These are phyloP conservation scores for Diloba caeruleocephala DNA, from an alignment of 2,888 invertebrate species.

Conservation along the genomic window DNA sequence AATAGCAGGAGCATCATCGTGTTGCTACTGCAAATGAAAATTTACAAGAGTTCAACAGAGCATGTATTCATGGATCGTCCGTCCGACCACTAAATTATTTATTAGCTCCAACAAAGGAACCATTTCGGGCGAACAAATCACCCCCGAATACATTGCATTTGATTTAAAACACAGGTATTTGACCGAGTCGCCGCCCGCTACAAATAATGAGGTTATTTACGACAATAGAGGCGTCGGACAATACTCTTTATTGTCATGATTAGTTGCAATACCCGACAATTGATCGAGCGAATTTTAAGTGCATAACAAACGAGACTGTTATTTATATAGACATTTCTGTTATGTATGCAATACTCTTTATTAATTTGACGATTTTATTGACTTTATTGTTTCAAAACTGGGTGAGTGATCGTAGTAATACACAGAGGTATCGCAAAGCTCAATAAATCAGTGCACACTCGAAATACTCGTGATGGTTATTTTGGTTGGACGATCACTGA, in stretches of 20 bases:
- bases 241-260: slow-evolving; percentile 71
- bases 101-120: slow-evolving; percentile 76
- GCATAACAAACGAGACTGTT: slow-evolving; percentile 67
- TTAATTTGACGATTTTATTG: slow-evolving; percentile 67
- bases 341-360: slow-evolving; percentile 64
- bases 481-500: slow-evolving; percentile 61
- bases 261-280: slow-evolving; percentile 70
- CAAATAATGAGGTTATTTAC: slow-evolving; percentile 77
- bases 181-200: slow-evolving; percentile 73
- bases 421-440: slow-evolving; percentile 60
- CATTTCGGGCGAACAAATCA: slow-evolving; percentile 75
- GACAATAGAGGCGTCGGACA: slow-evolving; percentile 65
- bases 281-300: slow-evolving; percentile 67
- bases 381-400: slow-evolving; percentile 62
- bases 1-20: slow-evolving; percentile 56
- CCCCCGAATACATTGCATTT: slow-evolving; percentile 71
- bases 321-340: slow-evolving; percentile 65
- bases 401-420: slow-evolving; percentile 66
- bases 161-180: slow-evolving; percentile 84
- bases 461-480: slow-evolving; percentile 69
- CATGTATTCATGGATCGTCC: slow-evolving; percentile 67
- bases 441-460: slow-evolving; percentile 68
- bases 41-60: slow-evolving; percentile 69
- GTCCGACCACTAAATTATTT: slow-evolving; percentile 72
- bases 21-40: slow-evolving; percentile 55